Evolutionary conservation across 2,888 invertebrate genomes (phyloP), one percentile per base, ranked within the genome.

Genomic region (Petrolisthes cinctipes): DNA sequence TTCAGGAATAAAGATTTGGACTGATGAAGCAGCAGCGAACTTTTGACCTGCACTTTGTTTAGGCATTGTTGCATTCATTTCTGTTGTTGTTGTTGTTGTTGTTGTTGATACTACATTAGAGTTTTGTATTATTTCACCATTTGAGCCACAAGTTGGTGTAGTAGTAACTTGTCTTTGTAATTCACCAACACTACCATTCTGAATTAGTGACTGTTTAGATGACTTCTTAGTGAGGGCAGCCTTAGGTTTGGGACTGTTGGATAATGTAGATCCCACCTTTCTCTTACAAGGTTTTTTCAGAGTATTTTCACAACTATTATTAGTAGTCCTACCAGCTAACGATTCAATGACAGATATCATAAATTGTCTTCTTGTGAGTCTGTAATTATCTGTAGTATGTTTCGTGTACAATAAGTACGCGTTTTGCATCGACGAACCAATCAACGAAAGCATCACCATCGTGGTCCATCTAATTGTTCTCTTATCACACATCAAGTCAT

Each of bases 261-360:
- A 37, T 37, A 37, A 37, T 37, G 37, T 37, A 37, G 1, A 37
- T 37, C 37, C 37, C 37, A 37, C 37, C 2, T 37, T 37, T 37
- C 37, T 37, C 37, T 37, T 37, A 2, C 37, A 61, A 9, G 61
- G 3, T 61, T 61, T 61, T 14, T 17, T 61, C 9, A 9, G 9
- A 61, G 61, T 9, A 14, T 61, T 61, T n/a, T 71, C n/a, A 6
- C n/a, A 71, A 11, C n/a, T n/a, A n/a, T 17, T 14, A 6, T 71
- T 1, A n/a, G 20, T 14, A 71, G 20, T n/a, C 6, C 20, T 20
- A 71, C 20, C 20, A 0, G 71, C 71, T n/a, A 71, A n/a, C 1
- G 71, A 71, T n/a, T 71, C 71, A 71, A 71, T 71, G 71, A 20
- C 71, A 71, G 71, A 4, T 2, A 71, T 71, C n/a, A 71, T n/a